Percentiles rank a stretch among this genome's conserved stretches.
Conservation (phyloP, 2,888 invertebrate genomes). For the Calameuta idolon region DNA sequence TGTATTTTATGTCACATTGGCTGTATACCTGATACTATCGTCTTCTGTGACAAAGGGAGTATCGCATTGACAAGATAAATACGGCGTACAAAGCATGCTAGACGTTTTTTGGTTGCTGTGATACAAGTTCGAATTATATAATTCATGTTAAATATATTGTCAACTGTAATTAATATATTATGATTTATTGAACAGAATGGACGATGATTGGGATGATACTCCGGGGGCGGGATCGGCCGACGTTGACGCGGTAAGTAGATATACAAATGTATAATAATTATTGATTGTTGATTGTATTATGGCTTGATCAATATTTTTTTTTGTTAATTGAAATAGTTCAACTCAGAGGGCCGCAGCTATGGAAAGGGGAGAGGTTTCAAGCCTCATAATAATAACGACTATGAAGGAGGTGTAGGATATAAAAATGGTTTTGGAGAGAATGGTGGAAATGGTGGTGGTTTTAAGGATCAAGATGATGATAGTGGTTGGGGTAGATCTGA, state of each 20-base stretch:
- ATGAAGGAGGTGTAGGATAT: slow-evolving; percentile 11
- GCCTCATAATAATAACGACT: slow-evolving; percentile 17
- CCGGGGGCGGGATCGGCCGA: not conserved
- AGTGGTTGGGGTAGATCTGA: slow-evolving; percentile 1
- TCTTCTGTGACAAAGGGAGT: not conserved
- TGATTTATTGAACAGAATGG: slow-evolving; percentile 11
- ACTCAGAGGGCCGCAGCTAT: slow-evolving; percentile 36
- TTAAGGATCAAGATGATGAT: not conserved
- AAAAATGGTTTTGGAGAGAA: slow-evolving; percentile 12
- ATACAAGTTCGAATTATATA: not conserved
- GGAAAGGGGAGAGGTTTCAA: slow-evolving; percentile 51
- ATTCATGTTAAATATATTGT: not conserved
- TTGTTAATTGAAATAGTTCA: slow-evolving; percentile 27
- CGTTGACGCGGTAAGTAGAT: slow-evolving; percentile 10
- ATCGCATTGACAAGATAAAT: not conserved
- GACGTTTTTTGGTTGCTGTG: not conserved
- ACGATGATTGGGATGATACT: slow-evolving; percentile 15
- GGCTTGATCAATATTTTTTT: not conserved
- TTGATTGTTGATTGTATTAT: slow-evolving; percentile 2
- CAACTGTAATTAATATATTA: not conserved
- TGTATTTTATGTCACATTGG: not conserved
- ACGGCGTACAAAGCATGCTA: not conserved
- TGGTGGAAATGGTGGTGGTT: not conserved
- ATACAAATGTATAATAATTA: slow-evolving; percentile 10
- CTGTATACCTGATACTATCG: not conserved